phyloP scores from a whole-genome alignment of 1,140 invertebrate genomes.

The Nephila pilipes region DNA sequence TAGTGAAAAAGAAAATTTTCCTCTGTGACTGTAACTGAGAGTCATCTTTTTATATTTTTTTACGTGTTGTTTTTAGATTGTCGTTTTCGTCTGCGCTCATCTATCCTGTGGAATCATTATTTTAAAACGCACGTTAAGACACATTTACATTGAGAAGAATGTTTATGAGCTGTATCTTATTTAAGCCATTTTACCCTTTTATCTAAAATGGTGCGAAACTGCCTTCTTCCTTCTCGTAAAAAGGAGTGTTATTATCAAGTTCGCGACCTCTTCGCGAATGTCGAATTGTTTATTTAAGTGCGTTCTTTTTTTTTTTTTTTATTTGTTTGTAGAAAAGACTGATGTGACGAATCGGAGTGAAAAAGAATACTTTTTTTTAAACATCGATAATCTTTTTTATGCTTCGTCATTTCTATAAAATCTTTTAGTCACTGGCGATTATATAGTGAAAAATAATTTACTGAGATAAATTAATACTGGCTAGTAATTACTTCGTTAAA shows the following conservation, averaged over 20 bases:
- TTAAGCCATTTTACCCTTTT: slow-evolving; percentile 51
- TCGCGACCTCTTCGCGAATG: slow-evolving; percentile 52
- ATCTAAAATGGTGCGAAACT: slow-evolving; percentile 63
- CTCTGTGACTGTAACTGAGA: slow-evolving; percentile 60
- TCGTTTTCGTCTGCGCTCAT: slow-evolving; percentile 37
- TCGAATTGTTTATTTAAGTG: slow-evolving; percentile 55
- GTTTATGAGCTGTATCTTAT: slow-evolving; percentile 64
- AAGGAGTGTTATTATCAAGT: slow-evolving; percentile 60
- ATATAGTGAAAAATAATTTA: no score
- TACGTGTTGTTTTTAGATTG: slow-evolving; percentile 63
- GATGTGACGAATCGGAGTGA: not conserved
- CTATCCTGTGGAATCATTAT: slow-evolving; percentile 49
- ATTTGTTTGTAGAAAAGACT: not conserved
- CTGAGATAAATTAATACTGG: no score
- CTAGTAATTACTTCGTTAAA: no score
- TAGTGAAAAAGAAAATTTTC: slow-evolving; percentile 59
- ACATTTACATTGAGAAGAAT: slow-evolving; percentile 68
- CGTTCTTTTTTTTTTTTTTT: slow-evolving; percentile 17
- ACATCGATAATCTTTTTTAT: not conserved
- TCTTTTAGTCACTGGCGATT: no score
- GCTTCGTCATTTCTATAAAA: no score
- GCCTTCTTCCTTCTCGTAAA: slow-evolving; percentile 19
- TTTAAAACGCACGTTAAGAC: slow-evolving; percentile 56
- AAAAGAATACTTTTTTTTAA: not conserved
- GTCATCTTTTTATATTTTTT: slow-evolving; percentile 51